These are phyloP conservation scores for Epiblema foenella DNA, from an alignment of 2,888 invertebrate genomes.

Conservation along the genomic window DNA sequence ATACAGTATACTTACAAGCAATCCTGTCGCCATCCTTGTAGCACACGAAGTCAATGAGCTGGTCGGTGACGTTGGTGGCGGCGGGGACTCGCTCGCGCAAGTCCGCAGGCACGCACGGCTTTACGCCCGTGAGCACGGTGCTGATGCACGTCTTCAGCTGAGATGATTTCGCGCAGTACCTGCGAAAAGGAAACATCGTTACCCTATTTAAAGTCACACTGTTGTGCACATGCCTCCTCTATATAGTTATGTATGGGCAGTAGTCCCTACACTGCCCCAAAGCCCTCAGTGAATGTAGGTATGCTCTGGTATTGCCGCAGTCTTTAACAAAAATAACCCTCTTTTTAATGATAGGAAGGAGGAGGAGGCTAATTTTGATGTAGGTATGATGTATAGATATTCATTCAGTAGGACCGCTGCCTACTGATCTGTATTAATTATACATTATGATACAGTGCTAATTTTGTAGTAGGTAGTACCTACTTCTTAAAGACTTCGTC, in stretches of 20 bases:
- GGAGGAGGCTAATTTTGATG: no score
- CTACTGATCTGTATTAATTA: no score
- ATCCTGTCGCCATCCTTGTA: constrained; percentile 93
- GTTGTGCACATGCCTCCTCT: no score
- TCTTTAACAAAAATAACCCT: no score
- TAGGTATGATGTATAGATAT: no score
- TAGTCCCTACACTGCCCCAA: no score
- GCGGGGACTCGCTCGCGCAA: constrained; percentile 84
- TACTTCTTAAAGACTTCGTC: constrained; percentile 89
- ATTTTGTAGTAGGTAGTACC: constrained; percentile 46
- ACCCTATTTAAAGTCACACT: neutral
- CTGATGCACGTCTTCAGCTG: constrained; percentile 86
- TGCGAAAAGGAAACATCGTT: constrained; percentile 53
- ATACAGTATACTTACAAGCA: constrained; percentile 82
- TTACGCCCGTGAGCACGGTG: constrained; percentile 81
- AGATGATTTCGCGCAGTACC: constrained; percentile 88
- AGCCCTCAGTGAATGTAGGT: no score
- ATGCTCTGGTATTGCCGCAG: no score
- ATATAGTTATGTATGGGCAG: no score
- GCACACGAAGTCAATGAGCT: constrained; percentile 90
- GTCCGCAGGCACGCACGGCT: constrained; percentile 86
- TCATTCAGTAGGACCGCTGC: no score
- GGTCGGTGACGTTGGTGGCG: constrained; percentile 87
- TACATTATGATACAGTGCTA: no score
- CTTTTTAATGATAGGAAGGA: no score